Percentiles rank a stretch among this genome's conserved stretches.
These are phyloP conservation scores for Rhynchophorus ferrugineus DNA, from an alignment of 1,140 invertebrate genomes.

Conservation along the genomic window DNA sequence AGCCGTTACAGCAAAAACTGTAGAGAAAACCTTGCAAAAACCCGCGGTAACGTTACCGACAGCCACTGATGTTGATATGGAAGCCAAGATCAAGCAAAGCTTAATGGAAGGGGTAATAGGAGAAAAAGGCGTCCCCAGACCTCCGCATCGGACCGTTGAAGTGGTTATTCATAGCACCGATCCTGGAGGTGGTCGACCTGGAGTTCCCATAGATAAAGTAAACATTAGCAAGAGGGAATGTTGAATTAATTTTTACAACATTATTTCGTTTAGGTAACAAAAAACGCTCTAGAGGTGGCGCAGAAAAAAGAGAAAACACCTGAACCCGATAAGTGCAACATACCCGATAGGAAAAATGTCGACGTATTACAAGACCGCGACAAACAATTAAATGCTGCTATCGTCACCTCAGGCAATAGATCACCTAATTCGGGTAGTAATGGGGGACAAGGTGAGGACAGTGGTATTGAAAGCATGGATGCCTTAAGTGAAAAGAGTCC, in stretches of 20 bases:
- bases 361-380: slow-evolving; percentile 24
- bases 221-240: background rate
- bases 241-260: background rate
- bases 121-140: slow-evolving; percentile 33
- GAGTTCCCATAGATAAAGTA: slow-evolving; percentile 8
- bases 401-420: slow-evolving; percentile 21
- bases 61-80: slow-evolving; percentile 43
- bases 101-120: slow-evolving; percentile 44
- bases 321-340: slow-evolving; percentile 36
- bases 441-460: slow-evolving; percentile 69
- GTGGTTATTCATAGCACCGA: slow-evolving; percentile 17
- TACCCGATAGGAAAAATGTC: slow-evolving; percentile 26
- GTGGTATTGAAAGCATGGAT: slow-evolving; percentile 89
- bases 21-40: slow-evolving; percentile 26
- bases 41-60: slow-evolving; percentile 33
- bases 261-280: slow-evolving; percentile 7
- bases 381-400: slow-evolving; percentile 26
- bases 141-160: slow-evolving; percentile 32
- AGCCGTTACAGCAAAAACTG: slow-evolving; percentile 2
- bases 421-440: slow-evolving; percentile 35
- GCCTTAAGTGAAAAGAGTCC: slow-evolving; percentile 86
- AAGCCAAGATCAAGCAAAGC: slow-evolving; percentile 55
- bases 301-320: slow-evolving; percentile 35
- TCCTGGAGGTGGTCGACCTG: background rate
- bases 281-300: slow-evolving; percentile 11